Evolutionary conservation across 1,140 invertebrate species (phyloP), one percentile per base, ranked within the genome.

Genomic region (Drosophila lacteicornis): DNA sequence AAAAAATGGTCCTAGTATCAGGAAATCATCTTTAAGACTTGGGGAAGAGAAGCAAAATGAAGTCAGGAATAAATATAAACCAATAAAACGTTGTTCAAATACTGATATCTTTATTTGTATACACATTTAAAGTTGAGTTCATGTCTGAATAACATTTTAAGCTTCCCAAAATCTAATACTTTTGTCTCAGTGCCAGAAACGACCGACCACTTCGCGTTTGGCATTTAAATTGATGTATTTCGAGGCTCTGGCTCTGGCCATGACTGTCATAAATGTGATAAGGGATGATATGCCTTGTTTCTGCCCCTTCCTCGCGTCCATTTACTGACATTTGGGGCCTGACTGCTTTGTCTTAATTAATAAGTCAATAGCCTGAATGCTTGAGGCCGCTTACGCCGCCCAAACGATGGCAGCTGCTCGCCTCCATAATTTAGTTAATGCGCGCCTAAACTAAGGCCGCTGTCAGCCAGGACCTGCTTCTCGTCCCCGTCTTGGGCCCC

Each of bases 211-310:
- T 70, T 59, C 65, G 71, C 58, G 77, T 50, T 67, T 68, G 80
- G 84, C 80, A 87, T 87, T 87, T 75, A 88, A 90, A 87, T 87
- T 87, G 84, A 78, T 63, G 65, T 51, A 73, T 80, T 87, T 69
- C 75, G 38, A 83, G 46, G 33, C 66, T 71, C 70, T 13, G 33
- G 62, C 73, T 68, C 53, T 79, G 66, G 49, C 40, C 53, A 49
- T 51, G 77, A 51, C 80, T 84, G 85, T 87, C 84, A 87, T 88
- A 84, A 84, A 88, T 87, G 70, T 87, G 84, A 87, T 84, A 87
- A 87, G 83, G 84, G 83, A 84, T 78, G 63, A 57, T 73, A 51
- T 73, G 51, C 56, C 59, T 51, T 60, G 38, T 55, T 50, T 22
- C 30, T 36, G 19, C 8, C 9, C 53, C 17, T 7, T 9, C 36